Conservation (phyloP, 2,797 vertebrate genomes). For the Bovichtus diacanthus region DNA sequence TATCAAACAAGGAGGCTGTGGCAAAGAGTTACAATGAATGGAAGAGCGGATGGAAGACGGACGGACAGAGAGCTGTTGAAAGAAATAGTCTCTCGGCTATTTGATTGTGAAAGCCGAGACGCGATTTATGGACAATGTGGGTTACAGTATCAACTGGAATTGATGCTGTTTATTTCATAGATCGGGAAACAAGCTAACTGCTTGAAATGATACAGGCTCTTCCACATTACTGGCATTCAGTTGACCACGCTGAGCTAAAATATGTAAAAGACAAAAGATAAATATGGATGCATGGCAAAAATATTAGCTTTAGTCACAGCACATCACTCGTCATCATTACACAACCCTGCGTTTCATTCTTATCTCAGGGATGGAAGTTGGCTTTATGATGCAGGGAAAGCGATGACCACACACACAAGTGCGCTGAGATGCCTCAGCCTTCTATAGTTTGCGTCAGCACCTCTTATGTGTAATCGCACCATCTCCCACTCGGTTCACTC, state of each 20-base stretch:
- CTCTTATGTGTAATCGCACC: slow-evolving; percentile 80
- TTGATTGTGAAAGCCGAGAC: slow-evolving; percentile 20
- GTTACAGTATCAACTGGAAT: slow-evolving; percentile 13
- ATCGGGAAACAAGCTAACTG: neutral
- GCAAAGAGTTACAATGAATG: slow-evolving; percentile 54
- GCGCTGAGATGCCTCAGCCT: slow-evolving; percentile 59
- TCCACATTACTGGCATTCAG: neutral
- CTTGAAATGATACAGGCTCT: neutral
- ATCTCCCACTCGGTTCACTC: slow-evolving; percentile 81
- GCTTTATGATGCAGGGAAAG: slow-evolving; percentile 47
- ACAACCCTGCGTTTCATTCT: slow-evolving; percentile 44
- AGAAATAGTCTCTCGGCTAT: slow-evolving; percentile 27
- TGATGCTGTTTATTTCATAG: slow-evolving; percentile 9
- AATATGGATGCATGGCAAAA: slow-evolving; percentile 28
- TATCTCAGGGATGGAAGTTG: slow-evolving; percentile 32
- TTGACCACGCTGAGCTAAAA: neutral
- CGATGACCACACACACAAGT: slow-evolving; percentile 57
- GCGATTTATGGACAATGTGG: neutral
- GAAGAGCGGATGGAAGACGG: slow-evolving; percentile 30
- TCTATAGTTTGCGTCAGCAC: slow-evolving; percentile 74
- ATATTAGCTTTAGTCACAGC: slow-evolving; percentile 15
- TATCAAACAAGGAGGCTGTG: slow-evolving; percentile 71
- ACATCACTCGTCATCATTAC: slow-evolving; percentile 47
- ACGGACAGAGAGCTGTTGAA: neutral
- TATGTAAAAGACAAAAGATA: neutral